Evolutionary conservation across 2,888 invertebrate genomes (phyloP).

Genomic region (Tiliacea aurago): DNA sequence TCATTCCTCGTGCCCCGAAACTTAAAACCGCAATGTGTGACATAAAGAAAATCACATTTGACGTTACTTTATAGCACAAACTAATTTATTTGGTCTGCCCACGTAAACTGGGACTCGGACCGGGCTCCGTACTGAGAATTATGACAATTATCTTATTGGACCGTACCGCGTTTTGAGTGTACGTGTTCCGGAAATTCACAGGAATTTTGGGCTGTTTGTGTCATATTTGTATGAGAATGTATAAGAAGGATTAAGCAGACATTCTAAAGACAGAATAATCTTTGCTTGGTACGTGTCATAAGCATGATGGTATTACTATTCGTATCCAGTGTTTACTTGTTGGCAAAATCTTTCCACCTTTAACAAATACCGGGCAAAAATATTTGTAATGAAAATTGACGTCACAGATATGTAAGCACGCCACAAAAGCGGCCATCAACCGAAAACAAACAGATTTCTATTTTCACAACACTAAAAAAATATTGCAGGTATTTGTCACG

Average conservation of each 20-base stretch:
- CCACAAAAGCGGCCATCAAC: slow-evolving; percentile 14
- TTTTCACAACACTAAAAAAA: slow-evolving; percentile 50
- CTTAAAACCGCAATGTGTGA: slow-evolving; percentile 44
- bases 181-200: slow-evolving; percentile 30
- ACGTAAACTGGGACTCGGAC: slow-evolving; percentile 42
- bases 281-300: neutral
- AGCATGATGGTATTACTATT: neutral
- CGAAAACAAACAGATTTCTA: slow-evolving; percentile 33
- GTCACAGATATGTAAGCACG: slow-evolving; percentile 25
- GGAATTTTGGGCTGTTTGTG: neutral
- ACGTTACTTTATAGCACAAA: slow-evolving; percentile 59
- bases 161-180: slow-evolving; percentile 18
- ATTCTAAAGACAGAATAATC: neutral
- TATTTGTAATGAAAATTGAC: neutral
- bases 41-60: slow-evolving; percentile 55
- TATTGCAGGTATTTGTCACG: slow-evolving; percentile 20
- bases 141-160: slow-evolving; percentile 56
- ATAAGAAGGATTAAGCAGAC: neutral
- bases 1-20: slow-evolving; percentile 33
- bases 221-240: neutral
- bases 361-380: slow-evolving; percentile 7
- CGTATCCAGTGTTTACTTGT: neutral
- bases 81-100: slow-evolving; percentile 58
- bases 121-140: slow-evolving; percentile 51
- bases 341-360: too few relatives aligned